These are phyloP conservation scores for Eptesicus fuscus DNA, from an alignment of 2,113 vertebrate species.

Conservation along the genomic window DNA sequence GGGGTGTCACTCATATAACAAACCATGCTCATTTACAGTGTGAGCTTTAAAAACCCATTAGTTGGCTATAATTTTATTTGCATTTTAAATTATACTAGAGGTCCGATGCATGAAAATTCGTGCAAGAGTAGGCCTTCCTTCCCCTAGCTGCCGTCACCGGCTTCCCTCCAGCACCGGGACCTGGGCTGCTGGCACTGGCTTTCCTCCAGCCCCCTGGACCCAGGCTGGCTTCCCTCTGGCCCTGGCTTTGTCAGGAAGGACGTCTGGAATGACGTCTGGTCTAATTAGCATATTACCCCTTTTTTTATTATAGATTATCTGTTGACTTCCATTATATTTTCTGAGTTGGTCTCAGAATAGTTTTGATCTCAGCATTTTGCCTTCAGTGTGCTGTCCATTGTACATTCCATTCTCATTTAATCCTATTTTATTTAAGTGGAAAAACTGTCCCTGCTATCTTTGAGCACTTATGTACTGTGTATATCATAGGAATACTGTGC, in stretches of 20 bases:
- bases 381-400: neutral
- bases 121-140: too few relatives aligned
- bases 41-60: conserved; percentile 36
- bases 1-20: neutral
- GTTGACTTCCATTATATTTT: conserved; percentile 5
- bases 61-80: conserved; percentile 53
- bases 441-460: neutral
- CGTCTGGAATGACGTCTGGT: too few relatives aligned
- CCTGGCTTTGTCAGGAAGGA: too few relatives aligned
- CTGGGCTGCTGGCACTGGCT: too few relatives aligned
- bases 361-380: conserved; percentile 24
- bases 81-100: neutral
- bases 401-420: neutral
- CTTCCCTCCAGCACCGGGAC: too few relatives aligned
- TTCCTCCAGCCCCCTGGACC: too few relatives aligned
- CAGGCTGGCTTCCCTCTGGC: too few relatives aligned
- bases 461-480: neutral
- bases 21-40: neutral
- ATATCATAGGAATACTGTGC: neutral
- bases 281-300: too few relatives aligned
- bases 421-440: conserved; percentile 39
- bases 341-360: neutral
- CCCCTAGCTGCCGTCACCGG: too few relatives aligned
- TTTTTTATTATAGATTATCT: neutral
- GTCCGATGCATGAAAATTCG: too few relatives aligned